phyloP scores from a whole-genome alignment of 1,140 invertebrate species.

The Triops cancriformis region DNA sequence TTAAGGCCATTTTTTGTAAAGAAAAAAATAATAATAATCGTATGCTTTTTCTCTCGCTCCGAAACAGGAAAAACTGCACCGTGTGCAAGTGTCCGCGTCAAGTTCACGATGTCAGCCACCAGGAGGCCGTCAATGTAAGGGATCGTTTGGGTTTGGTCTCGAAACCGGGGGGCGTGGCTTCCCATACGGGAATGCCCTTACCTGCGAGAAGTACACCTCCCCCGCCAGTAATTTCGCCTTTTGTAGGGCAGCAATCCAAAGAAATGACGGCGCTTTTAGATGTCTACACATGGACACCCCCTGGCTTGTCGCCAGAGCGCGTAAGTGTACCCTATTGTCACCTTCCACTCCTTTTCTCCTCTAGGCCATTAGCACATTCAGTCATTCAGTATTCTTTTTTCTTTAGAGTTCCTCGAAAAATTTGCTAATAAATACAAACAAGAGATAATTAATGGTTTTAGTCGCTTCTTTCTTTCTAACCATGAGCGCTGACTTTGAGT shows the following conservation, averaged over 20 bases:
- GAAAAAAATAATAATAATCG: slow-evolving; percentile 16
- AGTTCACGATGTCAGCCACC: slow-evolving; percentile 74
- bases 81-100: slow-evolving; percentile 81
- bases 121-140: slow-evolving; percentile 70
- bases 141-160: slow-evolving; percentile 57
- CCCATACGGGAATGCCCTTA: neutral
- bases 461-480: no score
- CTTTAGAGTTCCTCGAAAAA: neutral
- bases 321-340: slow-evolving; percentile 36
- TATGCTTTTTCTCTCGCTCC: slow-evolving; percentile 2
- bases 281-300: slow-evolving; percentile 73
- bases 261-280: slow-evolving; percentile 31
- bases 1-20: no score
- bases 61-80: slow-evolving; percentile 67
- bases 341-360: slow-evolving; percentile 15
- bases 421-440: no score
- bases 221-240: neutral
- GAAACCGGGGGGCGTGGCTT: neutral
- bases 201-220: neutral
- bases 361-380: slow-evolving; percentile 23
- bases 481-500: no score
- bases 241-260: neutral
- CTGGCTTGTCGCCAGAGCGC: slow-evolving; percentile 56
- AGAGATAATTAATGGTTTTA: no score
- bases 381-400: neutral